Evolutionary conservation across 2,113 vertebrate genomes (phyloP).

Genomic region (Nibea coibor): DNA sequence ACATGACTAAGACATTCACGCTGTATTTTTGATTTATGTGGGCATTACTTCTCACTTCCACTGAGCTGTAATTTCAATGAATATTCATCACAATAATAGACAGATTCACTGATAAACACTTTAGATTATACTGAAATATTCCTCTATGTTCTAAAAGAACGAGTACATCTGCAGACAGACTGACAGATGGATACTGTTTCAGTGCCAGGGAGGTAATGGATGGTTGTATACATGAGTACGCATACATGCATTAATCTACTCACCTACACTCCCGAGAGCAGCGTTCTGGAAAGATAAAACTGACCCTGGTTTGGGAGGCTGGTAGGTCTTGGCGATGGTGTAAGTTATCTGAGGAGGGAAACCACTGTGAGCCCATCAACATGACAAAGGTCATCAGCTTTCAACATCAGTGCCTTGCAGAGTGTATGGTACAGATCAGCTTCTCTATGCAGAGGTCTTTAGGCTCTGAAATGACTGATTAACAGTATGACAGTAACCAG

Average conservation of each 20-base stretch:
- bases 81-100: slow-evolving; percentile 41
- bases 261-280: slow-evolving; percentile 86
- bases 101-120: not conserved
- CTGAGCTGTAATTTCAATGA: slow-evolving; percentile 20
- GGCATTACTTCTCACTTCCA: slow-evolving; percentile 27
- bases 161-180: not conserved
- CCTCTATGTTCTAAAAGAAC: not conserved
- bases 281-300: slow-evolving; percentile 85
- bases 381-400: slow-evolving; percentile 62
- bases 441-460: slow-evolving; percentile 24
- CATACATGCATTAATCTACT: slow-evolving; percentile 41
- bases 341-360: slow-evolving; percentile 83
- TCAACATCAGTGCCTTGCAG: slow-evolving; percentile 22
- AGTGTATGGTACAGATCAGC: slow-evolving; percentile 17
- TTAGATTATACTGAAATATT: not conserved
- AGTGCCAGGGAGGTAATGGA: not conserved
- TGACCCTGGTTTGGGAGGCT: slow-evolving; percentile 82
- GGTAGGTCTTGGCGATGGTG: slow-evolving; percentile 87
- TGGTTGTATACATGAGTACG: not conserved
- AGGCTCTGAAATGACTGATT: slow-evolving; percentile 2
- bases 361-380: slow-evolving; percentile 52
- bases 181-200: not conserved
- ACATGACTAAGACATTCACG: slow-evolving; percentile 15
- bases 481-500: slow-evolving; percentile 20
- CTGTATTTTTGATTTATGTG: not conserved